Evolutionary conservation across 2,888 invertebrate genomes (phyloP).

Genomic region (Andrena hattorfiana): DNA sequence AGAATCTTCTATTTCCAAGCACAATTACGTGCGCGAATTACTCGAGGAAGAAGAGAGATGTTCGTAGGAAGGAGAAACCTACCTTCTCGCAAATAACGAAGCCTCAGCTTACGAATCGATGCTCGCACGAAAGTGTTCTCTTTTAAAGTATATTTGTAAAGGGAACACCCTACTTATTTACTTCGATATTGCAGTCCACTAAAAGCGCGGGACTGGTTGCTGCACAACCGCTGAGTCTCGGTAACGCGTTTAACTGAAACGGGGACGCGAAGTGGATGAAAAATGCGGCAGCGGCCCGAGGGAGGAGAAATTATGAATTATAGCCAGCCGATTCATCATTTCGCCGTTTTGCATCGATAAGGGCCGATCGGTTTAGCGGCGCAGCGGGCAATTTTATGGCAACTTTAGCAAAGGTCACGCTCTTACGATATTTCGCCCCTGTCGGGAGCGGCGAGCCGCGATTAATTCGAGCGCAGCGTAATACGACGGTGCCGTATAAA

Average conservation of each 20-base stretch:
- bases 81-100: too few species aligned
- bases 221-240: too few species aligned
- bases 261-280: not conserved
- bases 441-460: constrained; percentile 55
- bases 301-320: not conserved
- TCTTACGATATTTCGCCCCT: constrained; percentile 56
- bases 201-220: too few species aligned
- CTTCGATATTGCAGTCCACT: too few species aligned
- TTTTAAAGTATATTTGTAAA: too few species aligned
- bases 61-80: too few species aligned
- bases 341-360: constrained; percentile 18
- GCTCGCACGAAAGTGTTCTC: too few species aligned
- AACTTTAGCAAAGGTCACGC: constrained; percentile 35
- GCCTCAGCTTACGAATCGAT: too few species aligned
- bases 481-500: constrained; percentile 57
- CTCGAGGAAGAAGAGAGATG: too few species aligned
- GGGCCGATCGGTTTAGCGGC: constrained; percentile 23
- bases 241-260: not conserved
- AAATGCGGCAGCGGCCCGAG: not conserved
- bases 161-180: too few species aligned
- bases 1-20: too few species aligned
- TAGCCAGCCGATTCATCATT: constrained; percentile 13
- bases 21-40: too few species aligned
- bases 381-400: constrained; percentile 19
- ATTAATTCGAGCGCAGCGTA: constrained; percentile 63